Evolutionary conservation across 35 echinoderm and acorn worm species (phyloP), one percentile per base, ranked within the genome.

Genomic region (Ophiothrix spiculata): DNA sequence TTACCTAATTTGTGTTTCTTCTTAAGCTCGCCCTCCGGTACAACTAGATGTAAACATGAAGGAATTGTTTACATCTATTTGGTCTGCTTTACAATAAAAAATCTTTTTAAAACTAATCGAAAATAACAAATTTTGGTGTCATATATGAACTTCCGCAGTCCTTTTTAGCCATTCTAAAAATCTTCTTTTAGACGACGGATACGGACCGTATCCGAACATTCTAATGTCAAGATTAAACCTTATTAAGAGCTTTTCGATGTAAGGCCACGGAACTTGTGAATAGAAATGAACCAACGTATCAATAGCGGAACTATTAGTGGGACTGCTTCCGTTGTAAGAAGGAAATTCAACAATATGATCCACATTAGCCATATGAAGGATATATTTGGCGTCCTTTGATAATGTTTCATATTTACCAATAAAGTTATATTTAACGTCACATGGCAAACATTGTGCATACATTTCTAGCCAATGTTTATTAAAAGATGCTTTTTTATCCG

Each of bases 341-440:
- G 95, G 95, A 74, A 98, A 98, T 23, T 80, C 39, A 33, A 91
- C 89, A 19, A 82, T 34, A 4, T 88, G 37, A 21, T 80, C 80
- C 2, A 87, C 40, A 35, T 82, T 69, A 34, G 80, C 33, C 28
- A 88, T 75, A 49, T 91, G 54, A 13, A 98, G 45, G 10, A 98
- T 41, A 37, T 85, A 89, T 25, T 88, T 81, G 11, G 88, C 69
- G 77, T 98, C 95, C 19, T 79, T 60, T 36, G 84, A 21, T 11
- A 98, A 69, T 38, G 88, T 93, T 89, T 98, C 91, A 88, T 94
- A 88, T 29, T 98, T 93, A 0, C 95, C 91, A 45, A 98, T 74
- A 32, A 98, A 79, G 56, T 90, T 86, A 75, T 98, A 98, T 36
- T 93, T 75, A 36, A 98, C 83, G 37, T 90, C 88, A 84, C 95